phyloP scores from a whole-genome alignment of 2,113 vertebrate genomes.

The Nothobranchius furzeri region DNA sequence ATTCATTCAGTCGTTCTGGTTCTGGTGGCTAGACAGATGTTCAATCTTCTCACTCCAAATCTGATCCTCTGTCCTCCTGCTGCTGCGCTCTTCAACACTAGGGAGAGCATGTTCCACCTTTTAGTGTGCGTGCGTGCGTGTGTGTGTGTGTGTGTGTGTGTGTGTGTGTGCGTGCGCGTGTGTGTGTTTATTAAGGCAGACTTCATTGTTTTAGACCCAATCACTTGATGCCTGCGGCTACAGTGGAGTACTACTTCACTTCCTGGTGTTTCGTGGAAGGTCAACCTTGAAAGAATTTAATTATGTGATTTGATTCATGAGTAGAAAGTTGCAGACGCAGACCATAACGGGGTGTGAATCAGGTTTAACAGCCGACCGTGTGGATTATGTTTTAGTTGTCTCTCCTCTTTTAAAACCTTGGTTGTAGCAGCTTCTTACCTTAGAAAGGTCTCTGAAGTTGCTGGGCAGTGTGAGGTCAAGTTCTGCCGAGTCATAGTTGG shows the following conservation, averaged over 20 bases:
- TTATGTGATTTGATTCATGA: conserved; percentile 18
- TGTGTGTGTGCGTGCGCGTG: background rate
- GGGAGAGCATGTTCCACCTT: conserved; percentile 6
- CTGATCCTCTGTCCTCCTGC: conserved; percentile 69
- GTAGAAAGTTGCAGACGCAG: conserved; percentile 14
- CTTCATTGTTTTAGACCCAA: conserved; percentile 52
- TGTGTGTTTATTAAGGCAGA: conserved; percentile 51
- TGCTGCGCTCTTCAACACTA: conserved; percentile 22
- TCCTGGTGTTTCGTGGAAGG: conserved; percentile 52
- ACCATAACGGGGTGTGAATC: conserved; percentile 9
- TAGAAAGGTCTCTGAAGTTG: conserved; percentile 98
- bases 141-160: conserved; percentile 14
- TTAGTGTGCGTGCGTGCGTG: background rate
- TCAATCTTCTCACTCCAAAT: conserved; percentile 62
- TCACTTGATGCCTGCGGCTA: conserved; percentile 50
- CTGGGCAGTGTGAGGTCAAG: conserved; percentile 96
- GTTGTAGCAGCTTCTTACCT: conserved; percentile 78
- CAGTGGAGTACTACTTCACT: conserved; percentile 55
- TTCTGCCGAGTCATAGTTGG: conserved; percentile 95
- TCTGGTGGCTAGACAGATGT: conserved; percentile 45
- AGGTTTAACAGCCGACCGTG: conserved; percentile 5
- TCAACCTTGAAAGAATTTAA: conserved; percentile 25
- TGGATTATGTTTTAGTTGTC: background rate
- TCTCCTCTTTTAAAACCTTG: too few species aligned
- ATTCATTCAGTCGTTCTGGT: conserved; percentile 74